phyloP scores from a whole-genome alignment of 2,113 vertebrate species.

The Pygoscelis adeliae region DNA sequence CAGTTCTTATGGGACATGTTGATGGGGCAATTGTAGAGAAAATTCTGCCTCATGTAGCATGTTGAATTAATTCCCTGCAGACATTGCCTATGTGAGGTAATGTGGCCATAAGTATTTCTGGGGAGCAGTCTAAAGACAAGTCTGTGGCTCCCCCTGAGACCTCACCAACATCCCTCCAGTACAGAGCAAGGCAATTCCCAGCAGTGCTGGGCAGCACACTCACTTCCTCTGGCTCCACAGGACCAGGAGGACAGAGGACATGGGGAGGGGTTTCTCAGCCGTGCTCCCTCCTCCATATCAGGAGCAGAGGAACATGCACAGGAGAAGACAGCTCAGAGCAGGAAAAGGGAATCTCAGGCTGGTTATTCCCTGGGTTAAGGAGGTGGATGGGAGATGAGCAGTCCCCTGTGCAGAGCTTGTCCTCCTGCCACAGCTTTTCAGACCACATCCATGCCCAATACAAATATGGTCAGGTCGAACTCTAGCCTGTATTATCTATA shows the following conservation, averaged over 20 bases:
- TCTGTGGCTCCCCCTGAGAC: not conserved
- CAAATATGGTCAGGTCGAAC: not conserved
- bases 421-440: not conserved
- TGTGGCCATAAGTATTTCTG: not conserved
- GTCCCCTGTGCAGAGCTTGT: not conserved
- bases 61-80: not conserved
- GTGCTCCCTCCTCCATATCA: rapidly evolving
- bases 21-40: not conserved
- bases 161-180: not conserved
- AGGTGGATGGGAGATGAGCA: not conserved
- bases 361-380: not conserved
- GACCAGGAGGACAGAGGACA: not conserved
- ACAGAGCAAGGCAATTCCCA: not conserved
- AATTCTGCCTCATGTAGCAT: not conserved
- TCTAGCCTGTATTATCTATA: not conserved
- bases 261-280: not conserved
- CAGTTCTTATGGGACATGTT: not conserved
- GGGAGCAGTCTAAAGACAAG: not conserved
- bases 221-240: not conserved
- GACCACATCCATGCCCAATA: not conserved
- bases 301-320: not conserved
- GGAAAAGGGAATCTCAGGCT: not conserved
- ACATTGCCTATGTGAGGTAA: not conserved
- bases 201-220: not conserved
- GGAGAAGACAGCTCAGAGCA: not conserved